phyloP scores from a whole-genome alignment of 2,113 vertebrate genomes.

The Taurulus bubalis region DNA sequence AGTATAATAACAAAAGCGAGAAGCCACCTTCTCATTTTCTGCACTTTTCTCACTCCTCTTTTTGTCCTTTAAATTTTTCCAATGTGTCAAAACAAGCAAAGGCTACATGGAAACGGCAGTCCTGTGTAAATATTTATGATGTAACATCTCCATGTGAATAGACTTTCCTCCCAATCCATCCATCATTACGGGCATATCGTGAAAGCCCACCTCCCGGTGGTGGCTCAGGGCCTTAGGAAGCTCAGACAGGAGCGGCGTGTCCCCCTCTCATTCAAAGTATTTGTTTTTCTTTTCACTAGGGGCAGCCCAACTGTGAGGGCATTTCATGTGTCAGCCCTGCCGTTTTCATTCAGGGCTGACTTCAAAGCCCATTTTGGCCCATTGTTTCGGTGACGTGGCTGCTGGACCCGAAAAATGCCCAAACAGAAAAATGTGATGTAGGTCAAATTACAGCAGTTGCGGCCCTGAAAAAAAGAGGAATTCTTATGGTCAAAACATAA shows the following conservation, averaged over 20 bases:
- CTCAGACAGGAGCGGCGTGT: conserved; percentile 91
- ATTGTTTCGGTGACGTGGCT: conserved; percentile 93
- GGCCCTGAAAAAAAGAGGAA: conserved; percentile 86
- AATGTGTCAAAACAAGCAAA: conserved; percentile 86
- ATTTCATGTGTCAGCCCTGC: conserved; percentile 87
- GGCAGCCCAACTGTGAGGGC: conserved; percentile 86
- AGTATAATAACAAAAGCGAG: conserved; percentile 49
- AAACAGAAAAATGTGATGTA: conserved; percentile 96
- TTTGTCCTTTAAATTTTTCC: conserved; percentile 79
- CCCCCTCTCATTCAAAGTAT: conserved; percentile 92
- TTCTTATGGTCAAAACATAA: conserved; percentile 88
- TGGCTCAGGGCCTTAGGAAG: conserved; percentile 84
- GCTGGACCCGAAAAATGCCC: conserved; percentile 94
- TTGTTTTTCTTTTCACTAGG: conserved; percentile 95
- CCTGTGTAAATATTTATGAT: conserved; percentile 98
- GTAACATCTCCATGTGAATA: conserved; percentile 92
- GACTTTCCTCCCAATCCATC: conserved; percentile 91
- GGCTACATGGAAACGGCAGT: conserved; percentile 89
- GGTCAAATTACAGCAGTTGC: conserved; percentile 92
- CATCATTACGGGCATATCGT: conserved; percentile 92
- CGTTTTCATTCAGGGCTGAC: conserved; percentile 88
- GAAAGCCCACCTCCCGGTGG: conserved; percentile 86
- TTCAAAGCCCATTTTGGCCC: conserved; percentile 93
- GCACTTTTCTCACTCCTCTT: conserved; percentile 56
- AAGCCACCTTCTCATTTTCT: conserved; percentile 53